phyloP scores from a whole-genome alignment of 2,113 vertebrate species.

The Helogale parvula region DNA sequence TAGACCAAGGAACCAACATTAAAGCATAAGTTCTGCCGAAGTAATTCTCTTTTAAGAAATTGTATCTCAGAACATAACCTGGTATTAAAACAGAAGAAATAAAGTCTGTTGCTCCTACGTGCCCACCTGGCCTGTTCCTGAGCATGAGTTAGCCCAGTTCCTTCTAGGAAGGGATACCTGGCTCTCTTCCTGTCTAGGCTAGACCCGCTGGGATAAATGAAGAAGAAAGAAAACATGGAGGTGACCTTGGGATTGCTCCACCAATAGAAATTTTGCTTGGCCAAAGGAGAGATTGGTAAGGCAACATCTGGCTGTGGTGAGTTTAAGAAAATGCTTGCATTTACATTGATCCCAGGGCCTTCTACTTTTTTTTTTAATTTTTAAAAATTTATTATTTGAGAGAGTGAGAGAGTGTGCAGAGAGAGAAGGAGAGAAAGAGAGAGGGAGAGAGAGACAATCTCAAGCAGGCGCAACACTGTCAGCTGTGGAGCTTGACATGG shows the following conservation, averaged over 20 bases:
- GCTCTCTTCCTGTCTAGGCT: neutral
- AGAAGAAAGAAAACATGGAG: neutral
- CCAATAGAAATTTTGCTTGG: neutral
- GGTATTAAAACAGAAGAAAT: neutral
- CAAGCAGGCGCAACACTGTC: too few relatives aligned
- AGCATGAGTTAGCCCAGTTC: neutral
- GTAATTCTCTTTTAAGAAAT: neutral
- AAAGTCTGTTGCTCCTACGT: neutral
- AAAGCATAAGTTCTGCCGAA: conserved; percentile 31
- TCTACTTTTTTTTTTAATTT: neutral
- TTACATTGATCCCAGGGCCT: neutral
- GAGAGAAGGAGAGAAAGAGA: too few relatives aligned
- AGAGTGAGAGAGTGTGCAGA: too few relatives aligned
- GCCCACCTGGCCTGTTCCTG: neutral
- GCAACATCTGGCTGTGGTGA: neutral
- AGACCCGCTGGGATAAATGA: neutral
- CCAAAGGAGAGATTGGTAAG: neutral
- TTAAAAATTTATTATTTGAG: too few relatives aligned
- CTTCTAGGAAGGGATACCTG: neutral
- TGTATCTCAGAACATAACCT: neutral
- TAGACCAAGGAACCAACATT: neutral
- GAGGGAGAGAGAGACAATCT: too few relatives aligned
- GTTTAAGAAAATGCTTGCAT: neutral
- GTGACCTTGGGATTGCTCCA: neutral
- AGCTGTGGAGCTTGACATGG: too few relatives aligned